Conservation (phyloP, 2,888 invertebrate species). For the Lypha dubia region DNA sequence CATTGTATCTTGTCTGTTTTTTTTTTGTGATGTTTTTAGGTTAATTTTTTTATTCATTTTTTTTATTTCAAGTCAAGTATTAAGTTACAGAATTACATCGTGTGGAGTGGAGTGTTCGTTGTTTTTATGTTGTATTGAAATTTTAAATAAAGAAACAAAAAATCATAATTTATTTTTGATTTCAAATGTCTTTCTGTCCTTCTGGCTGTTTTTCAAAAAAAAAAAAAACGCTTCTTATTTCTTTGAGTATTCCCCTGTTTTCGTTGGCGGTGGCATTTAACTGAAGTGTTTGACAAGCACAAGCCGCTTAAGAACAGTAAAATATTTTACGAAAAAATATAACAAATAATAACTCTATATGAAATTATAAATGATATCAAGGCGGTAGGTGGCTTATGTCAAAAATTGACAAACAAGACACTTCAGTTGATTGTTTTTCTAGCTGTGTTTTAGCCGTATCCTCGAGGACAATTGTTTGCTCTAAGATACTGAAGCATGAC, state of each 20-base stretch:
- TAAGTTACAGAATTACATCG: slow-evolving; percentile 65
- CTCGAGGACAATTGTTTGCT: slow-evolving; percentile 25
- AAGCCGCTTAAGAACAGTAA: slow-evolving; percentile 79
- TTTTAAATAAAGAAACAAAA: slow-evolving; percentile 12
- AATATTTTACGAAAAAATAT: too few relatives aligned
- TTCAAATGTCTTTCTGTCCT: slow-evolving; percentile 25
- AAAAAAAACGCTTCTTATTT: slow-evolving; percentile 30
- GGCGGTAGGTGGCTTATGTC: slow-evolving; percentile 72
- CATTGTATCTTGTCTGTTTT: slow-evolving; percentile 31
- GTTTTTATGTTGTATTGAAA: slow-evolving; percentile 13
- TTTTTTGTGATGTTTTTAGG: slow-evolving; percentile 17
- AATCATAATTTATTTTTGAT: slow-evolving; percentile 25
- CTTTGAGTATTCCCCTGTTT: slow-evolving; percentile 6
- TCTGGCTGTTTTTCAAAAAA: slow-evolving; percentile 28
- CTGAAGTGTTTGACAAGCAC: slow-evolving; percentile 78
- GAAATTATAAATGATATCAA: slow-evolving; percentile 67
- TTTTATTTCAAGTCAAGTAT: slow-evolving; percentile 59
- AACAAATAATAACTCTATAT: slow-evolving; percentile 15
- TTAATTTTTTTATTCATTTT: slow-evolving; percentile 10
- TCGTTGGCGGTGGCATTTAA: slow-evolving; percentile 66
- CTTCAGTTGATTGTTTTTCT: slow-evolving; percentile 75
- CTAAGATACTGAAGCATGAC: slow-evolving; percentile 11
- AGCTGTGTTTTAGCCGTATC: not conserved
- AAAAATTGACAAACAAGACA: slow-evolving; percentile 78
- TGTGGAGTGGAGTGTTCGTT: slow-evolving; percentile 52